Evolutionary conservation across 2,797 vertebrate species (phyloP).

Genomic region (Gymnodraco acuticeps): DNA sequence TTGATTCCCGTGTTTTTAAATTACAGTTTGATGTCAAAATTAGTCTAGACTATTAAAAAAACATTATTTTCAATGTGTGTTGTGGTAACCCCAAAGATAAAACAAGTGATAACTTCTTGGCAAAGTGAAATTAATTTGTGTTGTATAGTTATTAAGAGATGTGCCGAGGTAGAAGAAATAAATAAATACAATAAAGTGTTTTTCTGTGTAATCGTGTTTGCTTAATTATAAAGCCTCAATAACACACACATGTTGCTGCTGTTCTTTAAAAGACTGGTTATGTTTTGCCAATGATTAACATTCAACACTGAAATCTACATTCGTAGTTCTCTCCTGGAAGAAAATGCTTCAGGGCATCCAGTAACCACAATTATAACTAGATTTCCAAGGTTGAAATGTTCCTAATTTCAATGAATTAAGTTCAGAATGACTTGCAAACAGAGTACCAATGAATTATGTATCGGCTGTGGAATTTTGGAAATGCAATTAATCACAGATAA

Average conservation of each 20-base stretch:
- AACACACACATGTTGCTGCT: not conserved
- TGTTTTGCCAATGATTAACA: not conserved
- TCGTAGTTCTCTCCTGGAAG: not conserved
- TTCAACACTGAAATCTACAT: not conserved
- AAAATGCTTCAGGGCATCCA: not conserved
- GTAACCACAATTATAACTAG: not conserved
- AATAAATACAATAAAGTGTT: not conserved
- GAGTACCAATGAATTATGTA: not conserved
- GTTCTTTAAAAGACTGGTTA: not conserved
- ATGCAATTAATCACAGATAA: not conserved
- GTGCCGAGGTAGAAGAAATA: not conserved
- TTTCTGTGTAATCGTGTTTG: not conserved
- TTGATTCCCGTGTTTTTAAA: not conserved
- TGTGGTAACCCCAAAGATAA: not conserved
- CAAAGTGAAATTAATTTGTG: not conserved
- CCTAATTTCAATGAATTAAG: not conserved
- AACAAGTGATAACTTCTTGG: not conserved
- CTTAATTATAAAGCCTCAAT: not conserved
- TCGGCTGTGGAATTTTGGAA: constrained; percentile 7
- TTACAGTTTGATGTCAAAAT: too few species aligned
- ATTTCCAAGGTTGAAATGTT: not conserved
- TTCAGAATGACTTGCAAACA: not conserved
- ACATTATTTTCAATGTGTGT: not conserved
- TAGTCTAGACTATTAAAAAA: not conserved
- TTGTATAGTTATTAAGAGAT: not conserved